These are phyloP conservation scores for Staurois parvus DNA, from an alignment of 2,797 vertebrate species.

Conservation along the genomic window DNA sequence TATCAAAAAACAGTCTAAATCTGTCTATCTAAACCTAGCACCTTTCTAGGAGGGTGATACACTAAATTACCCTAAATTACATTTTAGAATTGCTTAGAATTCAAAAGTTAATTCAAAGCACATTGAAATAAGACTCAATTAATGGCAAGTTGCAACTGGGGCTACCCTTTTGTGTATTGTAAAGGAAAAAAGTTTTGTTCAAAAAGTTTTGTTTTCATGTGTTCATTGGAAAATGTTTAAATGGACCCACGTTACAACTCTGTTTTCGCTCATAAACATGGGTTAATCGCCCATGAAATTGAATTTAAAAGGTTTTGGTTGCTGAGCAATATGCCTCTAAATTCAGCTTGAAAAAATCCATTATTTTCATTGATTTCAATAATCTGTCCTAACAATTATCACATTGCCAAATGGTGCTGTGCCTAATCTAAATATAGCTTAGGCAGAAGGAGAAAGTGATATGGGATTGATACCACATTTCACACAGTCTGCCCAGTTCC, in stretches of 20 bases:
- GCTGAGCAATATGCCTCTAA: conserved; percentile 46
- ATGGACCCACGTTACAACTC: conserved; percentile 43
- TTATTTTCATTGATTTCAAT: conserved; percentile 63
- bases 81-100: no score
- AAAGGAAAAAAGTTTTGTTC: conserved; percentile 16
- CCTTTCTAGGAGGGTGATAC: no score
- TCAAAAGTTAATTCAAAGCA: no score
- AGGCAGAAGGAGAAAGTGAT: conserved; percentile 23
- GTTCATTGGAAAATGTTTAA: conserved; percentile 36
- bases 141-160: background rate
- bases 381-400: conserved; percentile 60
- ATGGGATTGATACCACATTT: conserved; percentile 2
- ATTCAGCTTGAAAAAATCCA: conserved; percentile 58
- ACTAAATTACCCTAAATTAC: no score
- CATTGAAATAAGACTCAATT: background rate
- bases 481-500: conserved; percentile 1
- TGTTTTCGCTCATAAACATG: conserved; percentile 54
- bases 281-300: conserved; percentile 62
- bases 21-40: no score
- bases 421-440: conserved; percentile 15
- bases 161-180: background rate
- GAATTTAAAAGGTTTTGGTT: conserved; percentile 60
- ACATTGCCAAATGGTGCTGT: conserved; percentile 26
- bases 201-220: conserved; percentile 22
- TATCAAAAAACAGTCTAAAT: no score